phyloP scores from a whole-genome alignment of 2,888 invertebrate genomes.

The Chymomyza amoena region DNA sequence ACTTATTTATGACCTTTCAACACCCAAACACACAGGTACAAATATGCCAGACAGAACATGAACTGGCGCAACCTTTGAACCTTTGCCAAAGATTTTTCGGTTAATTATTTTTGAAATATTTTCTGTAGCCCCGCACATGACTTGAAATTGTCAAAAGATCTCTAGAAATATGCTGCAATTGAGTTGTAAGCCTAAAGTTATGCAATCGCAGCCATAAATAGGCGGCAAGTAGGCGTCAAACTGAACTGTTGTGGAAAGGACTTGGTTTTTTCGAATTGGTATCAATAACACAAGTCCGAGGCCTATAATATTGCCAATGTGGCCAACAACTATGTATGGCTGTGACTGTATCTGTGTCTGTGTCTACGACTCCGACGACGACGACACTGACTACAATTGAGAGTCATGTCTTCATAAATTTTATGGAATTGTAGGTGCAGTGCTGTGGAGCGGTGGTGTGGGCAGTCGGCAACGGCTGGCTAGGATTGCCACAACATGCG shows the following conservation, averaged over 20 bases:
- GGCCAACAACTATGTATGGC: not conserved
- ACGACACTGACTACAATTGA: slow-evolving; percentile 62
- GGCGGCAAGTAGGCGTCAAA: slow-evolving; percentile 47
- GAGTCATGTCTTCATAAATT: slow-evolving; percentile 72
- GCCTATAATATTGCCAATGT: not conserved
- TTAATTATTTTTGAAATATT: slow-evolving; percentile 63
- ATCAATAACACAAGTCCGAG: not conserved
- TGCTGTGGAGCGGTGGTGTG: not conserved
- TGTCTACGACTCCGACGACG: slow-evolving; percentile 17
- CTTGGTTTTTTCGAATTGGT: slow-evolving; percentile 6
- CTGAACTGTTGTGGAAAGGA: slow-evolving; percentile 53
- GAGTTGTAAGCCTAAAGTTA: slow-evolving; percentile 49
- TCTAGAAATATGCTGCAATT: slow-evolving; percentile 39
- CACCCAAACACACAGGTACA: slow-evolving; percentile 36
- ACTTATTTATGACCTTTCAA: slow-evolving; percentile 53
- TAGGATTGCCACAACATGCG: not conserved
- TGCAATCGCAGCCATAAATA: slow-evolving; percentile 28
- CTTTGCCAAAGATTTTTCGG: slow-evolving; percentile 58
- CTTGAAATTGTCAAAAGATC: not conserved
- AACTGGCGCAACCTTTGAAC: slow-evolving; percentile 6
- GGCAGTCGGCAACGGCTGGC: not conserved
- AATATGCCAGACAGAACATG: slow-evolving; percentile 12
- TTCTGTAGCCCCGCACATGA: not conserved
- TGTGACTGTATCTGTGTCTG: too few relatives aligned
- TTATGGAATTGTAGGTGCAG: slow-evolving; percentile 51